Conservation (phyloP, 1,140 invertebrate species). For the Marisa cornuarietis region DNA sequence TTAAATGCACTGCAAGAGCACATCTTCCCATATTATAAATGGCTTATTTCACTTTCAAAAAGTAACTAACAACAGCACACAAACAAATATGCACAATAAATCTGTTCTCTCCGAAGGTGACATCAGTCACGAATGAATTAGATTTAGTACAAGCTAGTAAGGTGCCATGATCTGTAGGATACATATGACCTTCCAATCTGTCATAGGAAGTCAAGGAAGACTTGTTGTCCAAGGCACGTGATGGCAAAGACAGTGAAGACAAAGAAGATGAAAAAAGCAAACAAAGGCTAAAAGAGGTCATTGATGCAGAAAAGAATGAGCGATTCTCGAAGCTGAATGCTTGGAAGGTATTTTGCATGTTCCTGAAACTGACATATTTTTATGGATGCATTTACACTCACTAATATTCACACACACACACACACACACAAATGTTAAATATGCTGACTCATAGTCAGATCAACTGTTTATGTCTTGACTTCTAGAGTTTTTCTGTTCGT, state of each 20-base stretch:
- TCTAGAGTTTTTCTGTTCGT: no score
- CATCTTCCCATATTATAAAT: no score
- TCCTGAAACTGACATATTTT: not conserved
- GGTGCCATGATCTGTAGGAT: not conserved
- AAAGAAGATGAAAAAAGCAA: constrained; percentile 41
- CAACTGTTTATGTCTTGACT: no score
- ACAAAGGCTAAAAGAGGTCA: constrained; percentile 36
- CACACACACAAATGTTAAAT: not conserved
- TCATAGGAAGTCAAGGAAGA: constrained; percentile 61
- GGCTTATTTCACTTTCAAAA: no score
- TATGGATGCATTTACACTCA: no score
- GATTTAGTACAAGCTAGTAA: no score
- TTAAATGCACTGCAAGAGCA: no score
- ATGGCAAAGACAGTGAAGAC: constrained; percentile 34
- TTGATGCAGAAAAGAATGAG: constrained; percentile 54
- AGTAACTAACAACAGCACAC: no score
- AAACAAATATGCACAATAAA: no score
- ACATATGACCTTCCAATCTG: not conserved
- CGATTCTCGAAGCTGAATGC: constrained; percentile 55
- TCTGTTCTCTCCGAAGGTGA: no score
- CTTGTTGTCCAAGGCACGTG: constrained; percentile 44
- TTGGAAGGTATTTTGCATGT: constrained; percentile 51
- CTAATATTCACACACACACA: not conserved
- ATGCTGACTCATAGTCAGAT: not conserved
- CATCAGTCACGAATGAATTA: no score